These are phyloP conservation scores for Parnassius smintheus DNA, from an alignment of 2,888 invertebrate species.

Conservation along the genomic window DNA sequence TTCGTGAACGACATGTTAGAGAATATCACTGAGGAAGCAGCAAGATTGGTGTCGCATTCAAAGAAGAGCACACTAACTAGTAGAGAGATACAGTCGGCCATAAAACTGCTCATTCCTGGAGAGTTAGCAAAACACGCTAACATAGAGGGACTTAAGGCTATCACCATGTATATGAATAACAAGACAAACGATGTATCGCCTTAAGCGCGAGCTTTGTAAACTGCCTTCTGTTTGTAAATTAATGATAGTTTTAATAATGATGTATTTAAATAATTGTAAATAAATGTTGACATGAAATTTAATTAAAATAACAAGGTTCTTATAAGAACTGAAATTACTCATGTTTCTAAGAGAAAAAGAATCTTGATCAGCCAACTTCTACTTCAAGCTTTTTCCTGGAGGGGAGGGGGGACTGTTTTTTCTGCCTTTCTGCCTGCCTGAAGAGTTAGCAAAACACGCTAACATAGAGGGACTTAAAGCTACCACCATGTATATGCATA, in stretches of 20 bases:
- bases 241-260: background rate
- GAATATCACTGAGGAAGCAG: constrained; percentile 84
- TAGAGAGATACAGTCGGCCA: constrained; percentile 86
- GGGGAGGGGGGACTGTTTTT: too few relatives aligned
- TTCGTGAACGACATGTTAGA: constrained; percentile 89
- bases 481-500: constrained; percentile 52
- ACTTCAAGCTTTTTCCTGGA: too few relatives aligned
- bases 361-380: too few relatives aligned
- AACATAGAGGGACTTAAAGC: constrained; percentile 85
- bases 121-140: constrained; percentile 88
- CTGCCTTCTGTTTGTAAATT: background rate
- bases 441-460: constrained; percentile 87
- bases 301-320: constrained; percentile 41
- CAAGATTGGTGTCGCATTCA: constrained; percentile 82
- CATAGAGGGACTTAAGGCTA: constrained; percentile 84
- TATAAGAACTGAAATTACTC: constrained; percentile 17
- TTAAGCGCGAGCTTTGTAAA: background rate
- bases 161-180: constrained; percentile 59
- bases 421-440: too few relatives aligned
- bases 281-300: background rate
- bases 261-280: background rate
- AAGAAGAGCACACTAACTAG: constrained; percentile 85
- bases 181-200: constrained; percentile 26
- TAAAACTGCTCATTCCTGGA: constrained; percentile 85
- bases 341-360: background rate